Evolutionary conservation across 2,797 vertebrate species (phyloP), one percentile per base, ranked within the genome.

Genomic region (Rousettus madagascariensis): DNA sequence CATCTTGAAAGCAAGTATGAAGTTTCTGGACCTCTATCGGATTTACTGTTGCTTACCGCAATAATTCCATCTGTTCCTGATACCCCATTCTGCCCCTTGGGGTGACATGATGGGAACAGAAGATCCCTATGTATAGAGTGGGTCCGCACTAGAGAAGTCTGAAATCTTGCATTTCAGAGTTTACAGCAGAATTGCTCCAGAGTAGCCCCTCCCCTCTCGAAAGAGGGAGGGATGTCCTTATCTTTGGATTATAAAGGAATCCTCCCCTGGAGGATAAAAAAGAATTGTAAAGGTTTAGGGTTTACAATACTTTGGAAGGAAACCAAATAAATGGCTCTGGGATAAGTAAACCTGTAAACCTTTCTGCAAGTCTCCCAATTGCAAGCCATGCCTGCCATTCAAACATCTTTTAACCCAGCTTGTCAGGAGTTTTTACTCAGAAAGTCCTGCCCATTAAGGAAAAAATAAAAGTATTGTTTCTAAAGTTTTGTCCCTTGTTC

Each of bases 121-220:
- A 80, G 66, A 3, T 20, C 13, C 15, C 3, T 6, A 8, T 26
- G 22, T 5, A 9, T 66, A 90, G 26, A 33, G 4, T 5, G 9
- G 19, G 10, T 79, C 61, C 6, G 3, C 3, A 9, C 7, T 20
- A 5, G 4, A 17, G 20, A 22, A 61, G 4, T 11, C 16, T 28
- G 24, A 46, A 82, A 53, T 49, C 36, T 66, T 6, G 13, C 46
- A 46, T 43, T 71, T 84, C 72, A 59, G 13, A 69, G n/a, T 2
- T 68, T n/a, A 36, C 41, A 22, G 2, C n/a, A 59, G 8, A 55
- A 30, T 63, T 71, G 36, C 46, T 55, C 3, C 46, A 69, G 0
- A 55, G 8, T 15, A 36, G 8, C 17, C 65, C 5, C 1, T 15
- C 3, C 1, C 3, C 8, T 5, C 9, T 8, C 2, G 13, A 41